Evolutionary conservation across 2,888 invertebrate genomes (phyloP), one percentile per base, ranked within the genome.

Genomic region (Cecidostiba fungosa): DNA sequence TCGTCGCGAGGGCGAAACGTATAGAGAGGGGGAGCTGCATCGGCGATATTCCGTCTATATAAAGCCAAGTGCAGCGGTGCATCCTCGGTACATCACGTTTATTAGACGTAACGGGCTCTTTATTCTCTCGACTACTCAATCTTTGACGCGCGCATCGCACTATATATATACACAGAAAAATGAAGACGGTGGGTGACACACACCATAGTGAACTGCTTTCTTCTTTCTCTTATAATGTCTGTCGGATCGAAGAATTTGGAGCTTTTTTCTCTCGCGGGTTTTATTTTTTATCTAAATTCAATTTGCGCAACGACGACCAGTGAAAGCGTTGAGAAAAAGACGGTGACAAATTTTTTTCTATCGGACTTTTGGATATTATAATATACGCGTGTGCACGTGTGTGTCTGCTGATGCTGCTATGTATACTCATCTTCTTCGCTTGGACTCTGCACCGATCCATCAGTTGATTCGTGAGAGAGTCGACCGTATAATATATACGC

Each of bases 31-130:
- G 91, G 91, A 90, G 89, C 88, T 88, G 88, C 87, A 89, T 89
- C 88, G 89, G 88, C 89, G 90, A 92, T 92, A 92, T 91, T 91
- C 91, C 91, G 89, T 88, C 90, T 93, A 93, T 93, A 93, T 92
- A 93, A 93, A 92, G 92, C 89, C 91, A 88, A 90, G 90, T 90
- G 89, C 90, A 77, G 23, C 87, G 86, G 90, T 84, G 88, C 89
- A 92, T 91, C 91, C 88, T 88, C 89, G 91, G 91, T 92, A 91
- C 78, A 77, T 91, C 90, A 89, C 90, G 80, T 80, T 89, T 90
- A 91, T 90, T 89, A 89, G 88, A 88, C 88, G 59, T 59, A 50
- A 76, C 76, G 76, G 50, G 59, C 77, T 54, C 32, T 4, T 23
- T 10, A 12, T 43, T 10, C 43, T 36, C 47, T 54, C 66, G 50